Base-by-base conservation (phyloP, 2,888 invertebrate species). In the Rhaphigaster nebulosa region DNA sequence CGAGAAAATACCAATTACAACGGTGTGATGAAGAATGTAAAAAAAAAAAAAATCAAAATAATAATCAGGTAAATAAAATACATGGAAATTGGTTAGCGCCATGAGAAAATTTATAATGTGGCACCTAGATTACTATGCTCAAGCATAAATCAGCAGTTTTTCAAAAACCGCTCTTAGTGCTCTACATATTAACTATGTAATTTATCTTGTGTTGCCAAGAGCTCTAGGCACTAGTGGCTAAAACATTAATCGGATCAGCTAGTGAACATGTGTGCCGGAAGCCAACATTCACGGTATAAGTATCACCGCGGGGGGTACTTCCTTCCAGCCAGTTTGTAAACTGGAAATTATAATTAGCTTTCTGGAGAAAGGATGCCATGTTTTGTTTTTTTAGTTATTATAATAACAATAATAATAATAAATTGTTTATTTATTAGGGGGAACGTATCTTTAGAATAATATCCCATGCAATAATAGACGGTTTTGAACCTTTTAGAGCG, bases 261-360 rank as follows among this genome's bases (percentile, higher is more conserved):
- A 38, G 15, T 13, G 70, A 76, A 38, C 70, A 76, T 76, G 70
- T 76, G 70, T 23, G 38, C 70, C 70, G 70, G 70, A 76, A 76
- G 70, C 70, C 34, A 10, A 38, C 70, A 76, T 76, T 38, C 38
- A 76, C 70, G 70, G 70, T 76, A 23, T 38, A 38, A 76, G 70
- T 76, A 76, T 76, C 70, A 76, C 70, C 70, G 34, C 34, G 38
- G 70, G 65, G 70, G 70, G 70, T 65, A 34, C 65, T 65, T 76
- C 70, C 70, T 76, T 76, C 65, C 29, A 65, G 18, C 65, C 65
- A 65, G 65, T 29, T 65, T 65, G n/a, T 65, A 15, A 65, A 29
- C 65, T 76, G 70, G 20, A 76, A 76, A 76, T 38, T 38, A 8
- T 76, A 76, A 76, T 76, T 76, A 76, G 3, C 34, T 20, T 38